Evolutionary conservation across 2,888 invertebrate species (phyloP).

Genomic region (Hermaeophaga mercurialis): DNA sequence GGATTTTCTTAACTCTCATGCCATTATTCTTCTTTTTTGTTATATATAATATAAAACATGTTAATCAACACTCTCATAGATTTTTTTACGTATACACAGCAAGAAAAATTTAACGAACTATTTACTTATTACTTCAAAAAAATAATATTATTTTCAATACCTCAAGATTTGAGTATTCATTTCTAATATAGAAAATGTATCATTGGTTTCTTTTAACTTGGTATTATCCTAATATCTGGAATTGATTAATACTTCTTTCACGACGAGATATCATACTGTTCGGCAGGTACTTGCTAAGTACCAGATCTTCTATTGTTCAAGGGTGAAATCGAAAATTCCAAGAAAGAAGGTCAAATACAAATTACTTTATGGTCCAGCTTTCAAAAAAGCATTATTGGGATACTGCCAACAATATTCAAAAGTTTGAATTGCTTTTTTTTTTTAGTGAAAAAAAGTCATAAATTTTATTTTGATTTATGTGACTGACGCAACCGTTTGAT

Average conservation of each 20-base stretch:
- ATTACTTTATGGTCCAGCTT: slow-evolving; percentile 14
- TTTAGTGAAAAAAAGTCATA: background rate
- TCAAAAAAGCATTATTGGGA: background rate
- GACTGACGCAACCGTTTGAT: background rate
- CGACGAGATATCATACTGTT: slow-evolving; percentile 10
- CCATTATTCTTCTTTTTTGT: too few relatives aligned
- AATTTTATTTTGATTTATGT: background rate
- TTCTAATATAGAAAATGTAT: too few relatives aligned
- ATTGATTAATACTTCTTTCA: slow-evolving; percentile 8
- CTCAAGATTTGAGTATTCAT: too few relatives aligned
- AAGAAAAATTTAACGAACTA: too few relatives aligned
- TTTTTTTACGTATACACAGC: too few relatives aligned
- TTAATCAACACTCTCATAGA: too few relatives aligned
- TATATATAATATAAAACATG: too few relatives aligned
- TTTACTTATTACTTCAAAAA: too few relatives aligned
- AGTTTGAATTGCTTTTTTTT: background rate
- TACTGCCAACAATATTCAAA: background rate
- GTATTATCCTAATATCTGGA: background rate
- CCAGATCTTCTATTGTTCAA: slow-evolving; percentile 19
- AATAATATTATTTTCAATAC: too few relatives aligned
- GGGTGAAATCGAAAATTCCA: slow-evolving; percentile 41
- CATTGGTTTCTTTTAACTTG: too few relatives aligned
- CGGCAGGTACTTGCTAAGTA: slow-evolving; percentile 18
- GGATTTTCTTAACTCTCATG: too few relatives aligned
- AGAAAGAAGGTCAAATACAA: slow-evolving; percentile 28